These are phyloP conservation scores for Brachionus koreanus DNA, from an alignment of 1,140 invertebrate genomes.

Conservation along the genomic window DNA sequence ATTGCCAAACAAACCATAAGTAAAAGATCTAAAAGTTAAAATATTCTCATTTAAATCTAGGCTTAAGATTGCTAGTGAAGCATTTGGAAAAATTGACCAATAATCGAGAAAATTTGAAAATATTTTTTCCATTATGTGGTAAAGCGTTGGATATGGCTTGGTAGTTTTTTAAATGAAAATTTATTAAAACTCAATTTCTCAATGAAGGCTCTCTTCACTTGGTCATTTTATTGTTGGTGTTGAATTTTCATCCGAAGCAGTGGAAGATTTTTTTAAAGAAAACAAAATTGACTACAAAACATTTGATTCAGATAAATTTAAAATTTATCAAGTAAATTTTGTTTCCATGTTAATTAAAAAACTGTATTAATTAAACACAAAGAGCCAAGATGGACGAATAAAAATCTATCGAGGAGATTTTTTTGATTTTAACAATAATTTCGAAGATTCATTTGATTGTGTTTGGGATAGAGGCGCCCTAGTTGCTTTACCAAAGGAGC, in stretches of 20 bases:
- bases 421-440: constrained; percentile 6
- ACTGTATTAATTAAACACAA: background rate
- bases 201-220: background rate
- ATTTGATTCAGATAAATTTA: background rate
- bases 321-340: constrained; percentile 7
- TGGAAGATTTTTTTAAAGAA: constrained; percentile 29
- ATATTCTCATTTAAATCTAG: background rate
- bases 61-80: background rate
- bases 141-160: constrained; percentile 41
- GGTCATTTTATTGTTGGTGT: constrained; percentile 22
- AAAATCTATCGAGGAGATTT: constrained; percentile 31
- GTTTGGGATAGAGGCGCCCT: constrained; percentile 27
- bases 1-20: background rate
- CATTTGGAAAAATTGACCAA: constrained; percentile 7
- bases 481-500: constrained; percentile 16
- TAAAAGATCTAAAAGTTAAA: background rate
- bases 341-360: background rate
- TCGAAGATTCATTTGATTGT: constrained; percentile 22
- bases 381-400: constrained; percentile 6
- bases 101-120: constrained; percentile 12
- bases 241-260: background rate
- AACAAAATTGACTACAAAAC: background rate
- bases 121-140: constrained; percentile 28
- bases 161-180: background rate
- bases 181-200: background rate